phyloP scores from a whole-genome alignment of 2,888 invertebrate species.

The Caenorhabditis plicata region DNA sequence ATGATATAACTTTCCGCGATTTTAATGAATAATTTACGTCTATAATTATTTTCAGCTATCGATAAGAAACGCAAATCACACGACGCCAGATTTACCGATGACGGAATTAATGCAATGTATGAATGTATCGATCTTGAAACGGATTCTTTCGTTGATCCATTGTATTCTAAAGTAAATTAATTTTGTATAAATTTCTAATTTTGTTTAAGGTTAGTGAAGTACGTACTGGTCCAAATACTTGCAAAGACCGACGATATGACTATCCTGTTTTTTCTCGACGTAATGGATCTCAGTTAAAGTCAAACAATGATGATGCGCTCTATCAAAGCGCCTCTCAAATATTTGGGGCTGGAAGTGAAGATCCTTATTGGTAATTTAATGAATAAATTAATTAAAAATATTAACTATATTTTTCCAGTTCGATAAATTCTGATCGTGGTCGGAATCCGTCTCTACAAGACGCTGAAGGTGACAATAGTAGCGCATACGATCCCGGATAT shows the following conservation, averaged over 20 bases:
- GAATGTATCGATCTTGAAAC: conserved; percentile 58
- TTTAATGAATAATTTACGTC: not conserved
- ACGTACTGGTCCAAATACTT: not conserved
- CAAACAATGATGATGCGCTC: conserved; percentile 31
- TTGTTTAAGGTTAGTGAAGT: not conserved
- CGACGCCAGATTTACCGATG: conserved; percentile 47
- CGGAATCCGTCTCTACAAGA: conserved; percentile 13
- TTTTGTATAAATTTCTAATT: not conserved
- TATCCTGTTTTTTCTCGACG: conserved; percentile 51
- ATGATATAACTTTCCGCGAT: not conserved
- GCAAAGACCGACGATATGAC: conserved; percentile 44
- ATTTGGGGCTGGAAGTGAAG: conserved; percentile 55
- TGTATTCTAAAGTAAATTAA: conserved; percentile 57
- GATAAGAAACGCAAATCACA: conserved; percentile 35
- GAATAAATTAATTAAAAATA: conserved; percentile 1
- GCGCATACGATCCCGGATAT: conserved; percentile 56
- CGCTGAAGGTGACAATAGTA: conserved; percentile 44
- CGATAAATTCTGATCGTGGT: conserved; percentile 53
- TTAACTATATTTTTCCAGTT: conserved; percentile 35
- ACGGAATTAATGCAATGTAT: conserved; percentile 51
- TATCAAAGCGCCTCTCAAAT: conserved; percentile 62
- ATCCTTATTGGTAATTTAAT: conserved; percentile 52
- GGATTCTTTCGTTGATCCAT: conserved; percentile 55
- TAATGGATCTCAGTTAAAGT: conserved; percentile 12
- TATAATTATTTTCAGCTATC: conserved; percentile 22